Percentiles rank a stretch among this genome's conserved stretches.
Conservation (phyloP, 2,113 vertebrate species). For the Sceloporus undulatus region DNA sequence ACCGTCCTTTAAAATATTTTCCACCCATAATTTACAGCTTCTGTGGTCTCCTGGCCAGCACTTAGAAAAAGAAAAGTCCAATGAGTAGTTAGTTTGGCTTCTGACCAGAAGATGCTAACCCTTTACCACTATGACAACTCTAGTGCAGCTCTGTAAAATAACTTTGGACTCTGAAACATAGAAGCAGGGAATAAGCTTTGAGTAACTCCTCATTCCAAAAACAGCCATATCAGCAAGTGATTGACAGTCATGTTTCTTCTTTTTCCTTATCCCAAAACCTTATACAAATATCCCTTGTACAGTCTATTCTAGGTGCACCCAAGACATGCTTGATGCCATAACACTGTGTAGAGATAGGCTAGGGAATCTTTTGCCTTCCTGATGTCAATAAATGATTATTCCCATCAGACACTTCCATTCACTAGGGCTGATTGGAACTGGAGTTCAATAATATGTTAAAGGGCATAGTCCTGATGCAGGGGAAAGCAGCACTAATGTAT, state of each 20-base stretch:
- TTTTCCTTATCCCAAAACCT: neutral
- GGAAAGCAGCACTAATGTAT: neutral
- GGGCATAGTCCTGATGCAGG: neutral
- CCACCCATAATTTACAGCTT: conserved; percentile 73
- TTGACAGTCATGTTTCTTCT: neutral
- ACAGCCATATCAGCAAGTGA: neutral
- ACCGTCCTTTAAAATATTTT: conserved; percentile 67
- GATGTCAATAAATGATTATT: neutral
- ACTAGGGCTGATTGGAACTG: neutral
- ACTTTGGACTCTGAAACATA: conserved; percentile 23
- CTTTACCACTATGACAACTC: conserved; percentile 33
- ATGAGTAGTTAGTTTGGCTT: conserved; percentile 51
- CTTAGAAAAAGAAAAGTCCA: conserved; percentile 56
- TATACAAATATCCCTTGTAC: neutral
- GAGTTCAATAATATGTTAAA: neutral
- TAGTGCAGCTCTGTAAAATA: conserved; percentile 34
- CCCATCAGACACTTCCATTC: neutral
- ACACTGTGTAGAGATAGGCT: neutral
- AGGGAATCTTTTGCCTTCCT: neutral
- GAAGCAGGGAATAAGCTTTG: conserved; percentile 29
- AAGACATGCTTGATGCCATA: neutral
- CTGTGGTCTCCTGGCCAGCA: conserved; percentile 60
- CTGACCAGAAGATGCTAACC: conserved; percentile 36
- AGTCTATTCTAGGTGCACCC: neutral
- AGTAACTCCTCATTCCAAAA: neutral